phyloP scores from a whole-genome alignment of 2,797 vertebrate species.

The Todus mexicanus region DNA sequence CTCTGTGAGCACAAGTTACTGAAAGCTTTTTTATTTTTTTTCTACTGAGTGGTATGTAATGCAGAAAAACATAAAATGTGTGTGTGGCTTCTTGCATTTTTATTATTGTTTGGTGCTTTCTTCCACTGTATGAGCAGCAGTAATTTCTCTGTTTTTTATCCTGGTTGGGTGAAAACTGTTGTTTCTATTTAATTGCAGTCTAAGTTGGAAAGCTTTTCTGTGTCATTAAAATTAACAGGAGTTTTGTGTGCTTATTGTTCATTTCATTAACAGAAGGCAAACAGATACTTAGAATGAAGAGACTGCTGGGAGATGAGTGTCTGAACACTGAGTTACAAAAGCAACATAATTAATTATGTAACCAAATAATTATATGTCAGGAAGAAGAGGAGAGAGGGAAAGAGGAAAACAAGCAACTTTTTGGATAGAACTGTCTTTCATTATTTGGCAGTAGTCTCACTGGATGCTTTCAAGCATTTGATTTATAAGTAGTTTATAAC shows the following conservation, averaged over 20 bases:
- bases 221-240: neutral
- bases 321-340: conserved; percentile 1
- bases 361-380: neutral
- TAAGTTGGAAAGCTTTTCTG: neutral
- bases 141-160: neutral
- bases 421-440: neutral
- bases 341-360: neutral
- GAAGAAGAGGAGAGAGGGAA: neutral
- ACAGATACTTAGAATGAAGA: neutral
- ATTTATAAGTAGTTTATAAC: neutral
- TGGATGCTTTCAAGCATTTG: neutral
- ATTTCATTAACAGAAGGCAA: neutral
- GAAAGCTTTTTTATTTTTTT: neutral
- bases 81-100: neutral
- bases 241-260: neutral
- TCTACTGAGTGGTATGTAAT: neutral
- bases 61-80: neutral
- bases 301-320: neutral
- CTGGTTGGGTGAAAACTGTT: neutral
- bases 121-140: neutral
- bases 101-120: neutral
- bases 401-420: neutral
- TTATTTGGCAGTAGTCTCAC: neutral
- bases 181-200: neutral
- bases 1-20: neutral